Evolutionary conservation across 92 coral and sea anemone species (phyloP).

Genomic region (Palythoa grandis): DNA sequence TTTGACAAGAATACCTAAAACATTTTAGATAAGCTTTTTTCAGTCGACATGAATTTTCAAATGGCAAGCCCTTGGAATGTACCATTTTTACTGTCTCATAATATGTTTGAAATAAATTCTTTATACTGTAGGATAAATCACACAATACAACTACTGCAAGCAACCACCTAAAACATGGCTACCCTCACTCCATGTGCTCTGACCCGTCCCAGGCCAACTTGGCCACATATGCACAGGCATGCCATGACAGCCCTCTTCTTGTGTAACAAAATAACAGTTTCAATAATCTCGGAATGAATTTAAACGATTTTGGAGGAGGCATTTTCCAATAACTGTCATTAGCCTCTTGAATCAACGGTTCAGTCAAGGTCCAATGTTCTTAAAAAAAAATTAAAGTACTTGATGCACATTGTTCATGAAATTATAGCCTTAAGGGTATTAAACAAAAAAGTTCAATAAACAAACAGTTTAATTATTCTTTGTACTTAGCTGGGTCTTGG

Average conservation of each 20-base stretch:
- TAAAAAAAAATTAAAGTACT: background rate
- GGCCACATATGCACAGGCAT: background rate
- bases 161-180: too few species aligned
- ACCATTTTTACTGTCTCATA: too few species aligned
- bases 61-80: too few species aligned
- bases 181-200: too few species aligned
- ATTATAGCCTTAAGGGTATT: background rate
- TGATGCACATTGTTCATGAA: background rate
- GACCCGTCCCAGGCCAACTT: background rate
- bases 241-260: background rate
- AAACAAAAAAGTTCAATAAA: too few species aligned
- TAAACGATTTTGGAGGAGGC: background rate
- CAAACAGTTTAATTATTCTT: too few species aligned
- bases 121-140: background rate
- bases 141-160: background rate
- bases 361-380: background rate
- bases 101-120: too few species aligned
- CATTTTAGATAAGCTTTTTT: too few species aligned
- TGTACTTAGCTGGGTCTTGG: too few species aligned
- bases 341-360: background rate
- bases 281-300: background rate
- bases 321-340: slow-evolving; percentile 1
- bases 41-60: too few species aligned
- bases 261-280: background rate
- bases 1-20: too few species aligned